Conservation (phyloP, 2,797 vertebrate species). For the Cryptoblepharus egeriae region DNA sequence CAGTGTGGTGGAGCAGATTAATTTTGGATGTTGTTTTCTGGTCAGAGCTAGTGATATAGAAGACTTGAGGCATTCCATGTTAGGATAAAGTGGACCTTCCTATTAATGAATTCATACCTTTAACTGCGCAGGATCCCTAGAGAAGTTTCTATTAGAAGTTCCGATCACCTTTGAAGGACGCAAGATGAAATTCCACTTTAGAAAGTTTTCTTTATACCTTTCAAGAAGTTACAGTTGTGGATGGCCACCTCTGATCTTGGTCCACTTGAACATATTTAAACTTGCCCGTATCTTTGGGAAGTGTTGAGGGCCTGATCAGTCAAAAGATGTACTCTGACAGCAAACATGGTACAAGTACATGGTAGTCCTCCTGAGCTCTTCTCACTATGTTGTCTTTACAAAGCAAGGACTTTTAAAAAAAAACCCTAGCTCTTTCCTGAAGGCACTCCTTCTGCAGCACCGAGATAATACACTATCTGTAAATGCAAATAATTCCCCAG, state of each 20-base stretch:
- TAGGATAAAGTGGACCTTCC: background rate
- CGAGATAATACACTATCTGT: conserved; percentile 20
- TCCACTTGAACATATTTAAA: background rate
- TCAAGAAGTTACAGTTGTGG: background rate
- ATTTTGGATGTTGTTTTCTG: background rate
- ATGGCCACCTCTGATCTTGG: background rate
- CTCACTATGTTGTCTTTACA: background rate
- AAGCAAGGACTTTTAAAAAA: too few relatives aligned
- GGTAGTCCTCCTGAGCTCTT: background rate
- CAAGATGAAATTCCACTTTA: background rate
- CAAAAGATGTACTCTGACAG: background rate
- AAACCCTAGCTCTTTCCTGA: background rate
- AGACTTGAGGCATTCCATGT: background rate
- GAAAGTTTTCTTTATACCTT: background rate
- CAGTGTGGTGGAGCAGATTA: background rate
- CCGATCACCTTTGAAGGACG: background rate
- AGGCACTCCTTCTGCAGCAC: background rate
- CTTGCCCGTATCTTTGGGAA: background rate
- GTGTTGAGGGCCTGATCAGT: too few relatives aligned
- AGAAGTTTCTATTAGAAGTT: background rate
- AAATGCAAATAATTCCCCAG: background rate
- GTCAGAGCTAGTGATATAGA: background rate
- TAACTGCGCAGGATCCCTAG: background rate
- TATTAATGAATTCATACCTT: background rate
- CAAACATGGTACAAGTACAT: background rate